A percentile compares a stretch with the other conserved stretches of the same genome.
These are phyloP conservation scores for Lacanobia oleracea DNA, from an alignment of 2,888 invertebrate species.

Conservation along the genomic window DNA sequence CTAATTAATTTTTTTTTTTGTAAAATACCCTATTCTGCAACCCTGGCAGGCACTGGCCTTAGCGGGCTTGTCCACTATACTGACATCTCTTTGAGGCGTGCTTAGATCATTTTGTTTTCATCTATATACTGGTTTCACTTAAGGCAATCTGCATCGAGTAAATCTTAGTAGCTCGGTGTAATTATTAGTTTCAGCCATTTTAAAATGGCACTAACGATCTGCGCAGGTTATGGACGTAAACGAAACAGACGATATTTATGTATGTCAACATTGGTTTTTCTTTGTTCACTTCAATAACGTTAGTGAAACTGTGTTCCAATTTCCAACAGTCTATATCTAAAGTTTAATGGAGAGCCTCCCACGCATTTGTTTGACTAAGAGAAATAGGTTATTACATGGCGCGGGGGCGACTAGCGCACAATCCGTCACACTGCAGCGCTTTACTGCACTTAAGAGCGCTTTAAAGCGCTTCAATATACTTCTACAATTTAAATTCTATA, in stretches of 20 bases:
- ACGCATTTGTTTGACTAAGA: slow-evolving; percentile 23
- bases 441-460: slow-evolving; percentile 6
- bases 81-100: too few species aligned
- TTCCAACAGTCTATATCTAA: slow-evolving; percentile 10
- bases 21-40: too few species aligned
- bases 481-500: slow-evolving; percentile 43
- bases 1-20: too few species aligned
- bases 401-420: not conserved
- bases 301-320: not conserved
- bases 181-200: not conserved
- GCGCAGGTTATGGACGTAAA: too few species aligned
- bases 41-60: too few species aligned
- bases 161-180: not conserved
- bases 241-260: not conserved
- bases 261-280: not conserved
- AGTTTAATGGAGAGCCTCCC: slow-evolving; percentile 15
- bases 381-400: slow-evolving; percentile 11
- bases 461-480: slow-evolving; percentile 18
- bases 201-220: not conserved
- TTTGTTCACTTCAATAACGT: not conserved
- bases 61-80: too few species aligned
- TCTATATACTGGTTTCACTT: not conserved
- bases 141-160: not conserved
- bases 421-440: slow-evolving; percentile 14
- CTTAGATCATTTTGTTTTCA: too few species aligned